Conservation (phyloP, 1,140 invertebrate species). For the Papilio aristodemus region DNA sequence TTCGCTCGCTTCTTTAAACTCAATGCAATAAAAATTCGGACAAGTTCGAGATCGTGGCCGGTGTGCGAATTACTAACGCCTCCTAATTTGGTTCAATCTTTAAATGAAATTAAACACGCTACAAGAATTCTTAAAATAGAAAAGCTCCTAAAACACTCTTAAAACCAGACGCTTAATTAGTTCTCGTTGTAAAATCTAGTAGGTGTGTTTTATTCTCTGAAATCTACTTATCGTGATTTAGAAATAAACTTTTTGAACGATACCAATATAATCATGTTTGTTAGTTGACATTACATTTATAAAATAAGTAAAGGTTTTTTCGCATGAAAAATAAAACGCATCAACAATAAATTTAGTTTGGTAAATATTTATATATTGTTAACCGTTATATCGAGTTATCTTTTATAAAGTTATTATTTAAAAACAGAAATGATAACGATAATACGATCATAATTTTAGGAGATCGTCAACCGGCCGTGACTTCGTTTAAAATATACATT, state of each 20-base stretch:
- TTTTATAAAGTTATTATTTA: conserved; percentile 41
- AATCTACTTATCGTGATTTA: too few relatives aligned
- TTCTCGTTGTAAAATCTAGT: background rate
- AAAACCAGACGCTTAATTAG: background rate
- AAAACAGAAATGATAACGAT: conserved; percentile 55
- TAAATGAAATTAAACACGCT: conserved; percentile 37
- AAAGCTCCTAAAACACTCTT: background rate
- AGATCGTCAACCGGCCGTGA: conserved; percentile 78
- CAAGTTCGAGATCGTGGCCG: conserved; percentile 75
- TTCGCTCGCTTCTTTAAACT: conserved; percentile 74
- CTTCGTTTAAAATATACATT: conserved; percentile 67
- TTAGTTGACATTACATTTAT: too few relatives aligned
- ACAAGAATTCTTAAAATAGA: conserved; percentile 16
- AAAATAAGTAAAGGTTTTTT: background rate
- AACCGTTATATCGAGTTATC: conserved; percentile 49
- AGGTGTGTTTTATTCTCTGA: too few relatives aligned
- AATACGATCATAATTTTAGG: conserved; percentile 68
- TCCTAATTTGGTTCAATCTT: conserved; percentile 51
- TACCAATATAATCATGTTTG: too few relatives aligned
- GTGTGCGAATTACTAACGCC: conserved; percentile 51
- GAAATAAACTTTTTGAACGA: too few relatives aligned
- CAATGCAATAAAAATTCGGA: conserved; percentile 69
- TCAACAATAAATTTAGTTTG: background rate
- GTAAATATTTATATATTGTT: conserved; percentile 47
- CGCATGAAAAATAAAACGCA: background rate